phyloP scores from a whole-genome alignment of 2,888 invertebrate species.

The Drosophila macrospina region DNA sequence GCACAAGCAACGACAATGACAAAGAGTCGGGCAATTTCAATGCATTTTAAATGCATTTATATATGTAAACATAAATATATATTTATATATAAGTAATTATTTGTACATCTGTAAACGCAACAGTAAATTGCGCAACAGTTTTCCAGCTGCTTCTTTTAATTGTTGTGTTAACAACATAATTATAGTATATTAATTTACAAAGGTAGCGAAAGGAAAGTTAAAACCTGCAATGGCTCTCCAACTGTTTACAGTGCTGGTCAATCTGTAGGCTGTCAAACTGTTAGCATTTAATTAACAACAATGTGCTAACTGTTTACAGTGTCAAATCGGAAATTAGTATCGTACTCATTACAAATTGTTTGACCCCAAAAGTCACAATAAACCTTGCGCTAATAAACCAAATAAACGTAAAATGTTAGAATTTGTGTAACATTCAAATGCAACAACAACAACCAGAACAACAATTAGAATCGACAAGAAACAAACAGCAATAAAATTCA shows the following conservation, averaged over 20 bases:
- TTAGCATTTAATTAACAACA: constrained; percentile 18
- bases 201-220: background rate
- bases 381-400: constrained; percentile 27
- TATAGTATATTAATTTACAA: constrained; percentile 13
- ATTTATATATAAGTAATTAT: background rate
- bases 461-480: constrained; percentile 44
- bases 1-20: constrained; percentile 25
- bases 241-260: background rate
- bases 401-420: constrained; percentile 19
- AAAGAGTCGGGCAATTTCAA: constrained; percentile 28
- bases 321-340: constrained; percentile 17
- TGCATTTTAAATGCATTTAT: constrained; percentile 7
- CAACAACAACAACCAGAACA: constrained; percentile 32
- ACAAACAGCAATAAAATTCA: constrained; percentile 41
- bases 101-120: background rate
- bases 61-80: background rate
- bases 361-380: constrained; percentile 23
- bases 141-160: constrained; percentile 29
- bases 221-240: background rate
- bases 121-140: constrained; percentile 17
- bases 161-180: constrained; percentile 36
- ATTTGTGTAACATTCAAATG: constrained; percentile 17
- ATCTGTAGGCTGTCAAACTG: background rate
- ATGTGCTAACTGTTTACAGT: constrained; percentile 22
- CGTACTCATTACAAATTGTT: constrained; percentile 3